Base-by-base conservation (phyloP, 2,797 vertebrate genomes). In the Channa striata region DNA sequence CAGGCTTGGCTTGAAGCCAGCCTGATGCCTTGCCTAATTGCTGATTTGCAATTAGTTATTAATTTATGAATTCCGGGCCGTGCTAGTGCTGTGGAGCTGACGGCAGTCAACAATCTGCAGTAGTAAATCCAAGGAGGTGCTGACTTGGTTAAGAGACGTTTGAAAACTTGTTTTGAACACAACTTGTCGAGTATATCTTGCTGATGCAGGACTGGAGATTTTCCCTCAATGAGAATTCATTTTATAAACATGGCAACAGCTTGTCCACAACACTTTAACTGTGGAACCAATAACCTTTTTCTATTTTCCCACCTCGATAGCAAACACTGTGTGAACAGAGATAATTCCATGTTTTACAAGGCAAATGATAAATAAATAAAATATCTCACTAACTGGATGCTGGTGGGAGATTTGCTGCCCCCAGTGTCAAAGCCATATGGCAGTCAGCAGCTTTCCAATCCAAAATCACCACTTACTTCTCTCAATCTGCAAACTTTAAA, bases 21-120 rank as follows among this genome's bases (percentile, higher is more conserved):
- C 20, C 40, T 63, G 59, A 81, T 65, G 61, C 65, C 42, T 77
- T 14, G 0, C 40, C 69, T 80, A 82, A 78, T 75, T 82, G 76
- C 65, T 70, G 42, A 66, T 80, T 77, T 79, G 60, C 72, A 80
- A 66, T 86, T 77, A 75, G 58, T 51, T 61, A 30, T 57, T 37
- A 58, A 39, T 74, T 82, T 66, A 77, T 74, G 65, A 62, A 53
- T 68, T 72, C 49, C 46, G 53, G 72, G 63, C 58, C 47, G 63
- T n/a, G 11, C 43, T 5, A 13, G 11, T n/a, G 59, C 30, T 48
- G 54, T n/a, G 11, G 46, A 62, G 58, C 48, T 52, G n/a, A 56
- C 49, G 42, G 51, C 62, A 62, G 53, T 34, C 6, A 3, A 11
- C 58, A 68, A 53, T 46, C 30, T 47, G 56, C 25, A 36, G 62